Base-by-base conservation (phyloP, 2,888 invertebrate genomes). In the Ptilodon capucinus region DNA sequence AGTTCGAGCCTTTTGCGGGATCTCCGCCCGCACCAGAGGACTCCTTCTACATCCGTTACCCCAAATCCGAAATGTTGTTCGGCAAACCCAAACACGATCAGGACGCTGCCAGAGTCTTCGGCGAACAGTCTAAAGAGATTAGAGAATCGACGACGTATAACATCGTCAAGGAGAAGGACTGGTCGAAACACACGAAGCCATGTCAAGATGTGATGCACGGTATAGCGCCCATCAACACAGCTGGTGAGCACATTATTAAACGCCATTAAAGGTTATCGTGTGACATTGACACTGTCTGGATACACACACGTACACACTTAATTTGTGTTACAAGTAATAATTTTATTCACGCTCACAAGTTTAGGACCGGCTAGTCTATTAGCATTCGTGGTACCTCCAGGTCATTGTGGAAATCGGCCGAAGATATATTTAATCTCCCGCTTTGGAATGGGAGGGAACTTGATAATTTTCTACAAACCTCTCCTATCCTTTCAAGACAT, bases 11-110 rank as follows among this genome's bases (percentile, higher is more conserved):
- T 25, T 91, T 91, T 55, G 80, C 90, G 23, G 74, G 76, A 60
- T 95, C 95, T 14, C 95, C 96, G 16, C 95, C 95, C 2, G 93
- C 94, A 19, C 93, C 94, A 35, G 95, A 95, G 79, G 95, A 95
- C 70, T 94, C 93, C 76, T 94, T 94, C 78, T 93, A 93, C 75
- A 92, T 94, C 62, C 92, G 94, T 42, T 95, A 95, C 74, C 93
- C 93, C 11, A 91, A 82, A 65, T 71, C 85, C 6, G 84, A 89
- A 25, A 74, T 64, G n/a, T 50, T 90, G 38, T 84, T 88, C 47
- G 82, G 84, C 13, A 81, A 83, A 48, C 51, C 75, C n/a, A 80
- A 72, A 43, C 40, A 71, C 6, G 72, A 74, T 40, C 69, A 76
- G 28, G 79, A 79, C 9, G 44, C 74, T 13, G 64, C 80, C 3